Conservation (phyloP, 2,888 invertebrate genomes). For the Trimorus sp. region DNA sequence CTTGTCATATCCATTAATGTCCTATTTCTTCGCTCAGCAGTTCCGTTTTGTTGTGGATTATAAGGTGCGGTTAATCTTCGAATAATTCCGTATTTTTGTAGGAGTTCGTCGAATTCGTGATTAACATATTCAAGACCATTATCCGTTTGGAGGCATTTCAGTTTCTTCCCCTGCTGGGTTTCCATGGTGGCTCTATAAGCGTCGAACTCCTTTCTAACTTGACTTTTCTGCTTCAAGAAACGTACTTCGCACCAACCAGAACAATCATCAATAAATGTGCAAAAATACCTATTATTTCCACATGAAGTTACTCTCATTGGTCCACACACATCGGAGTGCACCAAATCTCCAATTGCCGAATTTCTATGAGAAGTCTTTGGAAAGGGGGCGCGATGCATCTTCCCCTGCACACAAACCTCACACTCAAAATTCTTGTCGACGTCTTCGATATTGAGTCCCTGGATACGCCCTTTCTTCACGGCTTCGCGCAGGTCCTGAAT, state of each 20-base stretch:
- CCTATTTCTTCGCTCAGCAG: conserved; percentile 7
- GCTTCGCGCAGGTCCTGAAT: conserved; percentile 21
- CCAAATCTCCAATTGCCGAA: conserved; percentile 61
- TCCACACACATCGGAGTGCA: conserved; percentile 69
- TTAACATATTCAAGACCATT: conserved; percentile 63
- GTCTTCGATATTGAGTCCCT: conserved; percentile 17
- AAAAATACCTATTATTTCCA: conserved; percentile 63
- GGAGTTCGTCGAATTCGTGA: conserved; percentile 53
- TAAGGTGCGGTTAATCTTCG: conserved; percentile 46
- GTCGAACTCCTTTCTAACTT: conserved; percentile 54
- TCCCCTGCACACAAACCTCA: conserved; percentile 57
- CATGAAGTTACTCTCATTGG: conserved; percentile 65
- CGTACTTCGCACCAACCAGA: conserved; percentile 66
- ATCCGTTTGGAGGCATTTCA: conserved; percentile 62
- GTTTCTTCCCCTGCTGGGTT: conserved; percentile 50
- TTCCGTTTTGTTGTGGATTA: conserved; percentile 4
- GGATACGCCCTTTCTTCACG: neutral
- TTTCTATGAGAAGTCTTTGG: conserved; percentile 45
- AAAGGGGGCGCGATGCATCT: conserved; percentile 60
- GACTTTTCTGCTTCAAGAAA: conserved; percentile 54
- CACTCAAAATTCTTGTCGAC: conserved; percentile 30
- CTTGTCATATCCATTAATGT: conserved; percentile 4
- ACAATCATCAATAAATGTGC: conserved; percentile 40
- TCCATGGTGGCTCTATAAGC: conserved; percentile 47
- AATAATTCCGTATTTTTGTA: conserved; percentile 66